Conservation (phyloP, 2,113 vertebrate species). For the Poeciliopsis turrubarensis region DNA sequence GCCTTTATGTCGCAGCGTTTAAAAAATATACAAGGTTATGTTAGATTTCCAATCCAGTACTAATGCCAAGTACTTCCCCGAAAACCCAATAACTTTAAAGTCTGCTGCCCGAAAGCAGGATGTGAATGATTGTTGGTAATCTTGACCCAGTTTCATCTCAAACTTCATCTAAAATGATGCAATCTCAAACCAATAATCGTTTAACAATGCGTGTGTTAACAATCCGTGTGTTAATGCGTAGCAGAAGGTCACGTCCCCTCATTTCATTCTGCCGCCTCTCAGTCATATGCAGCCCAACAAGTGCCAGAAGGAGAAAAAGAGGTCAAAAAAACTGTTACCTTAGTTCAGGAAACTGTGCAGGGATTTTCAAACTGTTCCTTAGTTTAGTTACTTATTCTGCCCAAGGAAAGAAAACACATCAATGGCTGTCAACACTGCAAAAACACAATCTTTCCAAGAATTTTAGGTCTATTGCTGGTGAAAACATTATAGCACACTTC, state of each 20-base stretch:
- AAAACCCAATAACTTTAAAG: background rate
- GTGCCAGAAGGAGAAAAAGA: background rate
- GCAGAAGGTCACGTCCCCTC: slow-evolving; percentile 22
- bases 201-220: slow-evolving; percentile 1
- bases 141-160: background rate
- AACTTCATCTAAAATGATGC: too few species aligned
- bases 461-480: too few species aligned
- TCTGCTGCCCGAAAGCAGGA: background rate
- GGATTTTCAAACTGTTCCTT: background rate
- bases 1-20: background rate
- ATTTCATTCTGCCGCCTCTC: slow-evolving; percentile 39
- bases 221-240: background rate
- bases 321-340: background rate
- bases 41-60: background rate
- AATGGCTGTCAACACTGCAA: too few species aligned
- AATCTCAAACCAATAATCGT: background rate
- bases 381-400: background rate
- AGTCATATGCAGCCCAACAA: background rate
- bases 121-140: slow-evolving; percentile 16
- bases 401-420: too few species aligned
- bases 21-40: background rate
- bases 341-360: background rate
- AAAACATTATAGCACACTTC: too few species aligned
- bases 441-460: too few species aligned
- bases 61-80: background rate